Evolutionary conservation across 2,888 invertebrate species (phyloP), one percentile per base, ranked within the genome.

Genomic region (Ennomos erosarius): DNA sequence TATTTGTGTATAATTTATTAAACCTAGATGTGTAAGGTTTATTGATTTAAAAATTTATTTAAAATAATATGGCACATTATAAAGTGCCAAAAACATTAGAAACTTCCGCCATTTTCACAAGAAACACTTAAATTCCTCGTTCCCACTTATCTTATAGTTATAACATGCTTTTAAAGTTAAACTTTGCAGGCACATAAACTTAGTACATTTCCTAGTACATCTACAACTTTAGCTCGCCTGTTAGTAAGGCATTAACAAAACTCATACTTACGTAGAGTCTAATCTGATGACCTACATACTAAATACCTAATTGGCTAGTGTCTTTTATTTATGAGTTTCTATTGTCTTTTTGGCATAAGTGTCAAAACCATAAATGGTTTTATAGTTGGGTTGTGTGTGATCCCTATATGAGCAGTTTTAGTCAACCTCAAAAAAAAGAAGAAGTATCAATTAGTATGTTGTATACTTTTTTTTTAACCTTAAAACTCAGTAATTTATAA

Each of bases 211-310:
- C 46, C 16, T 10, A 35, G 55, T 59, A 12, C 35, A 35, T 11
- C 51, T 38, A 34, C 48, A 42, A 45, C 52, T 37, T 57, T 40
- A 33, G 11, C 8, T 87, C 76, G 85, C 86, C 85, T 86, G 88
- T 64, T 72, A 72, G 59, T 67, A 66, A 71, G 74, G 79, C 86
- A 85, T 88, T 88, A 88, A 79, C 78, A 70, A 78, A 79, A 78
- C 80, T 76, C 79, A 79, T 81, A 81, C 79, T 76, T 78, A 57
- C 81, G 71, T 16, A 16, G 69, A 72, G 68, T 66, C 65, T 85
- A 84, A 90, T 88, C 89, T 80, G 86, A 89, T 89, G 86, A 70
- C 88, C 88, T 82, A 87, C 78, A 87, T 86, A 78, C 81, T 74
- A 68, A 75, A 68, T 72, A 61, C 59, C 75, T 86, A 86, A 86